phyloP scores from a whole-genome alignment of 2,113 vertebrate species.

The Riparia riparia region DNA sequence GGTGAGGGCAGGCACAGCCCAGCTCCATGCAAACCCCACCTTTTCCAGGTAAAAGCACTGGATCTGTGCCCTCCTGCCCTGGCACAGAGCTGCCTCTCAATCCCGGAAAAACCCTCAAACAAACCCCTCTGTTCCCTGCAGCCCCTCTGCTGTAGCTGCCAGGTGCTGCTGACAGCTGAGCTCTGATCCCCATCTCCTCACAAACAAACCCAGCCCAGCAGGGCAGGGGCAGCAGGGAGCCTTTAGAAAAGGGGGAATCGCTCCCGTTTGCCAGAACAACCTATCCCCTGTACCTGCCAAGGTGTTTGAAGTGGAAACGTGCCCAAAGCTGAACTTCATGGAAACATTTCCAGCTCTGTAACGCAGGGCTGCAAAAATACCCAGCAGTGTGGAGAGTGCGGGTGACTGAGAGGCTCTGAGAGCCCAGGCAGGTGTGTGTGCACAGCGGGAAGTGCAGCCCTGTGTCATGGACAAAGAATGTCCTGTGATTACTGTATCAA shows the following conservation, averaged over 20 bases:
- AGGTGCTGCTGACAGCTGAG: background rate
- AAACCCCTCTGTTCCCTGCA: background rate
- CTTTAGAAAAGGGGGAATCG: background rate
- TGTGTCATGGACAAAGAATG: slow-evolving; percentile 35
- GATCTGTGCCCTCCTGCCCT: background rate
- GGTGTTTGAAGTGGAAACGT: slow-evolving; percentile 41
- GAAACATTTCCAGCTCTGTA: background rate
- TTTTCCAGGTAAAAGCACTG: background rate
- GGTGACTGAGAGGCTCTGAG: background rate
- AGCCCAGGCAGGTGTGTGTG: background rate
- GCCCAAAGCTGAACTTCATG: slow-evolving; percentile 12
- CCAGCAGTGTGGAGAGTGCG: background rate
- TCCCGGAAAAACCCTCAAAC: background rate
- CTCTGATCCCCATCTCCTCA: background rate
- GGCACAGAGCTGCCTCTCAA: background rate
- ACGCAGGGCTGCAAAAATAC: background rate
- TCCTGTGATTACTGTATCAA: slow-evolving; percentile 9
- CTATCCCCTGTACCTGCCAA: background rate
- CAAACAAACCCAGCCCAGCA: background rate
- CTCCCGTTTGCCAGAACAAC: slow-evolving; percentile 45
- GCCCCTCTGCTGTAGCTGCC: background rate
- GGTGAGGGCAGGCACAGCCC: background rate
- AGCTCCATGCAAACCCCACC: background rate
- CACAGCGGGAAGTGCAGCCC: background rate
- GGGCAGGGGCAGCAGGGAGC: background rate